Base-by-base conservation (phyloP, 2,797 vertebrate species). In the Kryptopterus vitreolus region DNA sequence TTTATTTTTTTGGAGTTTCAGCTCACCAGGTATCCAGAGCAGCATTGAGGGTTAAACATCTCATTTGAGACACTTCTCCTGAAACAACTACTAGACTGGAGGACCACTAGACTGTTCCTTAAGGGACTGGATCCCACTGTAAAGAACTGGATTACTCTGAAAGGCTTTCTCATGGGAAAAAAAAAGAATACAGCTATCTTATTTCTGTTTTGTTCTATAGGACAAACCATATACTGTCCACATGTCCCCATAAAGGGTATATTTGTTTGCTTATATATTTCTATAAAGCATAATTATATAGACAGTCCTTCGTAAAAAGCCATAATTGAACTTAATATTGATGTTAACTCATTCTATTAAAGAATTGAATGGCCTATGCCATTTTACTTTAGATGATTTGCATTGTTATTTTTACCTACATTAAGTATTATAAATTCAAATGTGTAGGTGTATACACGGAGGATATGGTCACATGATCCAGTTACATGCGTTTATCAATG, bases 1-100 rank as follows among this genome's bases (percentile, higher is more conserved):
- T 43, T 43, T 7, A 7, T 43, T 43, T 73, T 68, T 70, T 73
- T n/a, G 6, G 7, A 74, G 72, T 74, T 74, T 58, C 43, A 43
- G 55, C 29, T 74, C 55, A 74, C n/a, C 35, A 58, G 53, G 53
- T 38, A 59, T 12, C 20, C 22, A 57, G 33, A 74, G n/a, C 53
- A 58, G 53, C 53, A 43, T 20, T 46, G 7, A 50, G n/a, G 24
- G 43, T 50, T 71, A 71, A 69, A 22, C 12, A 71, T 71, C 48
- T 43, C 16, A 13, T 43, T 55, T 57, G 52, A 57, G 33, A 24
- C 33, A 24, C 2, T 53, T 70, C 0, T 31, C 33, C 48, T 71
- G 24, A 29, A 68, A 24, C 38, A 50, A 69, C 29, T n/a, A 55
- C 31, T 55, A 55, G 50, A 43, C 38, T 43, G 70, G 29, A 55